Base-by-base conservation (phyloP, 1,140 invertebrate genomes). In the Ylistrum balloti region DNA sequence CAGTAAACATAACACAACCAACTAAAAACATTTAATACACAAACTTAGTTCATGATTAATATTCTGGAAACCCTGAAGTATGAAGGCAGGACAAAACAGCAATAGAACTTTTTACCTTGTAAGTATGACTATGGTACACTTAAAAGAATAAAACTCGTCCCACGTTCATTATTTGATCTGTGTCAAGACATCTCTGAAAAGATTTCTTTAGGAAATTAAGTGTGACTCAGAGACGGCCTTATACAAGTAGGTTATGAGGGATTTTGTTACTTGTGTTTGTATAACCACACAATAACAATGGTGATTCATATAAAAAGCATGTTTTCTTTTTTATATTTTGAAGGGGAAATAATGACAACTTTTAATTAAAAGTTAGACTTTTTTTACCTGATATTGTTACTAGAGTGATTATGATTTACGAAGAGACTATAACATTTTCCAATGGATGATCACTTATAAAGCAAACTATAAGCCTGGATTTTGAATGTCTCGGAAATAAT, bases 101-200 rank as follows among this genome's bases (percentile, higher is more conserved):
- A 74, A n/a, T 74, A 74, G 22, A 28, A 74, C 5, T 22, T 74
- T 28, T 74, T 74, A 74, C 22, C 56, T 38, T 38, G 5, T 28
- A 74, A 28, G 56, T 74, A 74, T 28, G 56, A n/a, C 56, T 28
- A n/a, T n/a, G 22, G 5, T n/a, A n/a, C 56, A n/a, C 15, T 17
- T 74, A 74, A 28, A 17, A 17, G 1, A 45, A 13, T 13, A 45
- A 45, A 38, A 38, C 35, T 38, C 13, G 35, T 38, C 56, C 56
- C n/a, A 74, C 56, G 5, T 7, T n/a, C 56, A 7, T 48, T 48
- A 48, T 17, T 48, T 48, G 5, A 28, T n/a, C 22, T 17, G 56
- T 74, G 56, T 74, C 56, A 74, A 28, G 22, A 74, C 56, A 74
- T 74, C 56, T 74, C 28, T 74, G 56, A 74, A 74, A 74, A 74